Evolutionary conservation across 1,140 invertebrate species (phyloP).

Genomic region (Brachionus calyciflorus): DNA sequence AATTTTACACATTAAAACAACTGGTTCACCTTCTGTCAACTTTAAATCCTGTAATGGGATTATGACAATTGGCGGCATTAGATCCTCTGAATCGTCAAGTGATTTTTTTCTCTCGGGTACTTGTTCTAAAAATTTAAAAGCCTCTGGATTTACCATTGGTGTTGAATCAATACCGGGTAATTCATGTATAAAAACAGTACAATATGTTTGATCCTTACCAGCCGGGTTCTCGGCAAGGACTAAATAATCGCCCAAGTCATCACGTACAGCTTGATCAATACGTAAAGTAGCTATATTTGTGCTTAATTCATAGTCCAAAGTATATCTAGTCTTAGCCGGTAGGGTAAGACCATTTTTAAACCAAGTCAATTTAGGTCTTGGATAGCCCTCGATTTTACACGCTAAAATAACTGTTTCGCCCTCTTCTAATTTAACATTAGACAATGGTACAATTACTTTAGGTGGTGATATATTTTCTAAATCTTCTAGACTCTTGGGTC

Average conservation of each 20-base stretch:
- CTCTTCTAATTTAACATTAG: constrained; percentile 25
- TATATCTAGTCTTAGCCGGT: neutral
- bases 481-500: neutral
- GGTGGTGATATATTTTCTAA: neutral
- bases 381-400: constrained; percentile 41
- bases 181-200: constrained; percentile 55
- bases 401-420: constrained; percentile 17
- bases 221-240: constrained; percentile 56
- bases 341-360: constrained; percentile 21
- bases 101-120: constrained; percentile 80
- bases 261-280: constrained; percentile 74
- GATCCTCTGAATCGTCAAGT: constrained; percentile 68
- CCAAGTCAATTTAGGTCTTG: constrained; percentile 37
- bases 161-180: constrained; percentile 57
- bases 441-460: constrained; percentile 28
- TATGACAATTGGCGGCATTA: constrained; percentile 1
- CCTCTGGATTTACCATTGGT: constrained; percentile 58
- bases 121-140: constrained; percentile 59
- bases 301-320: constrained; percentile 22
- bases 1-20: constrained; percentile 61
- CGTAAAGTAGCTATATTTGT: constrained; percentile 64
- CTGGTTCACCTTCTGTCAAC: constrained; percentile 58
- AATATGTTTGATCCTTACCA: constrained; percentile 57
- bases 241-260: constrained; percentile 75
- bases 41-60: constrained; percentile 48